Evolutionary conservation across 2,113 vertebrate species (phyloP), one percentile per base, ranked within the genome.

Genomic region (Rostratula benghalensis): DNA sequence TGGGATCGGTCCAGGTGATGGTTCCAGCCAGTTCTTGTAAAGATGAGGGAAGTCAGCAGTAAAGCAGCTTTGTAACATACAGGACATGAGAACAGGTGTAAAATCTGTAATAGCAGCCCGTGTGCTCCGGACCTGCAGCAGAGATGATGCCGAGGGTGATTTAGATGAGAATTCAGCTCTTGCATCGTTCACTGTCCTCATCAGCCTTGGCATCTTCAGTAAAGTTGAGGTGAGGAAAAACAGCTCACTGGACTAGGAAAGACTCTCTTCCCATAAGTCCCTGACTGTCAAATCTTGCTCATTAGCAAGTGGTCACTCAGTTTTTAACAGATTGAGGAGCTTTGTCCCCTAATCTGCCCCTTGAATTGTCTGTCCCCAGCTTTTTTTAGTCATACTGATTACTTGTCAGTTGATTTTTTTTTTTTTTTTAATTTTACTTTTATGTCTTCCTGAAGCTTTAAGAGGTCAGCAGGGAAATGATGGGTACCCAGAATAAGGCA

Each of bases 1-100:
- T 95, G 95, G 94, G 89, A 94, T 93, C 41, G 13, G 87, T 70
- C 93, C 94, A 93, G 92, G 93, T 91, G 87, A 59, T 76, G 89
- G 48, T 94, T 95, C 91, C 89, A 87, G 83, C 70, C 45, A 3
- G 91, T 33, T 89, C 83, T 93, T 69, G 46, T 25, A 80, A 91
- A 75, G 70, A 69, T 73, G 95, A 94, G 70, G 82, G 53, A 80
- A 90, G 93, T 79, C 90, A 96, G 83, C 87, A 87, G 92, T 78
- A 87, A 95, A 95, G 87, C 95, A 67, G 91, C 89, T 97, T 96
- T 94, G 83, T 76, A 87, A 30, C 57, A 2, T 19, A 43, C 20
- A 22, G 85, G 93, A 93, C 65, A 3, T 69, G 79, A 89, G 94
- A 94, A 31, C 86, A 95, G 92, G 85, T 94, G 91, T 94, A 78